These are phyloP conservation scores for Prionailurus viverrinus DNA, from an alignment of 2,113 vertebrate genomes.

Conservation along the genomic window DNA sequence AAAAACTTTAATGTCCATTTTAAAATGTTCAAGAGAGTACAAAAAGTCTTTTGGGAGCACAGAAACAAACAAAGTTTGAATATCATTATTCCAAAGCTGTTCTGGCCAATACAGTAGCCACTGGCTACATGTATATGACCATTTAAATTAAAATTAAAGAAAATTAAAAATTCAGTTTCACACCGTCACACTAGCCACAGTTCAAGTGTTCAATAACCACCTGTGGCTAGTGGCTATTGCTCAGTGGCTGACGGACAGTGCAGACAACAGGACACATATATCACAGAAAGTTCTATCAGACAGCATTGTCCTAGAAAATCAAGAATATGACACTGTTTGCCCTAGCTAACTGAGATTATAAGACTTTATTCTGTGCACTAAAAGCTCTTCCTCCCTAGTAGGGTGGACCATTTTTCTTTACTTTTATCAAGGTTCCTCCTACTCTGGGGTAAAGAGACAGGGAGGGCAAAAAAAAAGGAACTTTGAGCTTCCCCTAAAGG, in stretches of 20 bases:
- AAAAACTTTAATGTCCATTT: constrained; percentile 35
- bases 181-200: neutral
- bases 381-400: neutral
- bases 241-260: neutral
- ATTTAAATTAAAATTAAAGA: neutral
- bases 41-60: neutral
- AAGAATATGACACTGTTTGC: neutral
- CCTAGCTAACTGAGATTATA: neutral
- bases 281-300: neutral
- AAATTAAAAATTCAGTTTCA: neutral
- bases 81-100: neutral
- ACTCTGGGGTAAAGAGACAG: neutral
- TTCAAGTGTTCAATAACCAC: neutral
- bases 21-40: neutral
- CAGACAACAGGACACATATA: neutral
- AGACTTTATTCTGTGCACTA: neutral
- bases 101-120: neutral
- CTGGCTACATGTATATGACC: neutral
- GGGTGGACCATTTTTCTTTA: neutral
- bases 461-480: neutral
- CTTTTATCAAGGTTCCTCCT: neutral
- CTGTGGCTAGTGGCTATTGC: neutral
- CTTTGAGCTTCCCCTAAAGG: neutral
- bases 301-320: neutral
- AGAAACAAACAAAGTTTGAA: constrained; percentile 7